phyloP scores from a whole-genome alignment of 2,888 invertebrate genomes.

The Orthonevra nobilis region DNA sequence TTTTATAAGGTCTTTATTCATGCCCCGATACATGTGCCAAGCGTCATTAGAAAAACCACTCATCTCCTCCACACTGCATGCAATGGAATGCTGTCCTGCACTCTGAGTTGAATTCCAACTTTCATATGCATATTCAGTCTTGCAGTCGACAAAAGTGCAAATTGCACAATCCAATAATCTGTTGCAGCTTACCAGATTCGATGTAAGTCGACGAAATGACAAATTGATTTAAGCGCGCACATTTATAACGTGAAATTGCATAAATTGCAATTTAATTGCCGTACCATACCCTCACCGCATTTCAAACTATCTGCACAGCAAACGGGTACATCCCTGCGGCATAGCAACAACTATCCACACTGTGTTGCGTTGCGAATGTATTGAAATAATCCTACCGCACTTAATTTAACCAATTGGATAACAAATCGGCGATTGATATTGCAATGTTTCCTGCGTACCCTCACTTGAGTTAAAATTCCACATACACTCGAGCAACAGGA shows the following conservation, averaged over 20 bases:
- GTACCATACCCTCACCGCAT: conserved; percentile 7
- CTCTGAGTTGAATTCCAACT: neutral
- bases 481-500: conserved; percentile 56
- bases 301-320: too few relatives aligned
- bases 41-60: too few relatives aligned
- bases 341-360: conserved; percentile 29
- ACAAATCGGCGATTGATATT: conserved; percentile 33
- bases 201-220: conserved; percentile 62
- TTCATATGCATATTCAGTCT: too few relatives aligned
- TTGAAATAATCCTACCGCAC: neutral
- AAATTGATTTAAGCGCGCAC: conserved; percentile 52
- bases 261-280: conserved; percentile 66
- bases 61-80: too few relatives aligned
- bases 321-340: conserved; percentile 23
- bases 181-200: conserved; percentile 29
- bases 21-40: too few relatives aligned
- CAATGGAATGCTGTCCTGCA: too few relatives aligned
- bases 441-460: neutral
- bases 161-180: conserved; percentile 51
- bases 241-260: conserved; percentile 48
- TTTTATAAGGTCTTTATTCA: too few relatives aligned
- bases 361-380: neutral
- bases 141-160: too few relatives aligned
- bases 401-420: conserved; percentile 56
- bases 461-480: too few relatives aligned